Conservation (phyloP, 2,888 invertebrate species). For the Macaria notata region DNA sequence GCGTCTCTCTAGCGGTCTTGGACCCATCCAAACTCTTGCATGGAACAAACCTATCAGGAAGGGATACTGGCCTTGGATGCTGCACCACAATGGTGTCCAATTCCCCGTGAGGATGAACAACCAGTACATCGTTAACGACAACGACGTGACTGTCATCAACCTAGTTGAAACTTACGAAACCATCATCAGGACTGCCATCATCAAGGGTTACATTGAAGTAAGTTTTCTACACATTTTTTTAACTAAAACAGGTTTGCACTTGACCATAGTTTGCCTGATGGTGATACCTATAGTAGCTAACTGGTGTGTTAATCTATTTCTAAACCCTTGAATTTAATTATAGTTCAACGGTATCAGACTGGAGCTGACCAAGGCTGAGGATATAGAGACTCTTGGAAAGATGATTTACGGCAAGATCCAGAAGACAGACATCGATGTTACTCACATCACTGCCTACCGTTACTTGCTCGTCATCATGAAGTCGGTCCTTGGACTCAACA, state of each 20-base stretch:
- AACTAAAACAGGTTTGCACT: too few relatives aligned
- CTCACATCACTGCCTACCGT: slow-evolving; percentile 75
- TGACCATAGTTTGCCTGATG: too few relatives aligned
- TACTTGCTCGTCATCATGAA: slow-evolving; percentile 81
- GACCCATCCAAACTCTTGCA: slow-evolving; percentile 65
- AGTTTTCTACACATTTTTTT: slow-evolving; percentile 24
- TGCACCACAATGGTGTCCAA: slow-evolving; percentile 79
- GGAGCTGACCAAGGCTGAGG: slow-evolving; percentile 68
- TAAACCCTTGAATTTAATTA: slow-evolving; percentile 13
- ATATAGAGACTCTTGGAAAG: slow-evolving; percentile 79
- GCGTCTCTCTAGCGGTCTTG: slow-evolving; percentile 76
- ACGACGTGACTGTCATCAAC: slow-evolving; percentile 51
- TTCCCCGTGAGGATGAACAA: slow-evolving; percentile 77
- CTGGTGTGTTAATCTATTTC: neutral
- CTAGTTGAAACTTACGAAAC: slow-evolving; percentile 70
- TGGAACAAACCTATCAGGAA: slow-evolving; percentile 66
- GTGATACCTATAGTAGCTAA: too few relatives aligned
- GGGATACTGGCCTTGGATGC: slow-evolving; percentile 83
- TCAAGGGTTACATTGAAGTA: slow-evolving; percentile 77
- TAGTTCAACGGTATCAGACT: slow-evolving; percentile 64
- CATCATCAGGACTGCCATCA: slow-evolving; percentile 82
- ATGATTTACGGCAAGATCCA: slow-evolving; percentile 72
- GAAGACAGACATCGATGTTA: slow-evolving; percentile 62
- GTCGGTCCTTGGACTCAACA: slow-evolving; percentile 68
- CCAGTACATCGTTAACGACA: slow-evolving; percentile 54